Percentiles rank a stretch among this genome's conserved stretches.
These are phyloP conservation scores for Argopecten irradians DNA, from an alignment of 1,140 invertebrate genomes.

Conservation along the genomic window DNA sequence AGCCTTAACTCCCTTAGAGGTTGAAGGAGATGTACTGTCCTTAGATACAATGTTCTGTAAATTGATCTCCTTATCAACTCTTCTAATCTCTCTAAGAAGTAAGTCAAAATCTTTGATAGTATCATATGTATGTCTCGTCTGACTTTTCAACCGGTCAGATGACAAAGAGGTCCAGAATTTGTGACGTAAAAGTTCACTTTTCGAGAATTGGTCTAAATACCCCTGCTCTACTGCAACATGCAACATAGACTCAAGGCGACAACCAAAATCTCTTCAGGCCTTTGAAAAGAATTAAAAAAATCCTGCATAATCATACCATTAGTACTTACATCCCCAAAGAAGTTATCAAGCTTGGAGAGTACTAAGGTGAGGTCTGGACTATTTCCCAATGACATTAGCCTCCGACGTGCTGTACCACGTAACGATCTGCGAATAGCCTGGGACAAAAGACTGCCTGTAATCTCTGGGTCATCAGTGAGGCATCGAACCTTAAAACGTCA, in stretches of 20 bases:
- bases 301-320: conserved; percentile 34
- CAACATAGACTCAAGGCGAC: conserved; percentile 2
- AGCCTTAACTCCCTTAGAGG: too few relatives aligned
- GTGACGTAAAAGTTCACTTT: background rate
- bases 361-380: background rate
- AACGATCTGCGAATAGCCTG: conserved; percentile 24
- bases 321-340: background rate
- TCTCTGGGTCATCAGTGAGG: background rate
- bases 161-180: background rate
- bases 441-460: background rate
- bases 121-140: conserved; percentile 33
- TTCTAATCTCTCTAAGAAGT: conserved; percentile 26
- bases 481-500: conserved; percentile 11
- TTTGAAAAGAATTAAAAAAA: conserved; percentile 27
- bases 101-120: conserved; percentile 26
- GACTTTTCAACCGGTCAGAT: conserved; percentile 10
- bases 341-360: background rate
- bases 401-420: background rate
- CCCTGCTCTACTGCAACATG: background rate
- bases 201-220: background rate
- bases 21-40: too few relatives aligned
- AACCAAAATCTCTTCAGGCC: conserved; percentile 30
- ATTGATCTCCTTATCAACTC: too few relatives aligned
- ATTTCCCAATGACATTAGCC: conserved; percentile 20
- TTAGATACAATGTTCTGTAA: too few relatives aligned